A percentile compares a stretch with the other conserved stretches of the same genome.
Evolutionary conservation across 2,888 invertebrate genomes (phyloP).

Genomic region (Pherbina coryleti): DNA sequence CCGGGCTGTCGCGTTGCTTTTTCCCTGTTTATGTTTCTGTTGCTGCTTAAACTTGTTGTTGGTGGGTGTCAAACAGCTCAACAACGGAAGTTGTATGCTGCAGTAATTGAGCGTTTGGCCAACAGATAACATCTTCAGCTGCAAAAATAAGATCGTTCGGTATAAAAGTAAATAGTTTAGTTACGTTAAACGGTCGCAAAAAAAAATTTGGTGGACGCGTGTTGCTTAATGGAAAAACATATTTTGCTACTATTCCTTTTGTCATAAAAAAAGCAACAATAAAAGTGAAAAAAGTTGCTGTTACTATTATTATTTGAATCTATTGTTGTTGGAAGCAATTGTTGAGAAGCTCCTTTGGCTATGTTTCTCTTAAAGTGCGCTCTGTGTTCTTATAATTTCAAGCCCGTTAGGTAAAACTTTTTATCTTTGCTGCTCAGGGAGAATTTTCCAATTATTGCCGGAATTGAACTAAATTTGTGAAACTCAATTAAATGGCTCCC

Average conservation of each 20-base stretch:
- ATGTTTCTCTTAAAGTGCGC: background rate
- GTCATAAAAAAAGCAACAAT: no score
- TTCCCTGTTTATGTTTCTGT: slow-evolving; percentile 33
- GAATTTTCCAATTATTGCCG: no score
- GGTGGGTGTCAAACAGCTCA: slow-evolving; percentile 65
- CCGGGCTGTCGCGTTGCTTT: background rate
- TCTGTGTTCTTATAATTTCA: no score
- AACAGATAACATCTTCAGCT: slow-evolving; percentile 57
- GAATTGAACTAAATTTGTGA: background rate
- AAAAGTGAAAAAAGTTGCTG: no score
- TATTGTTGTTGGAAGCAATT: no score
- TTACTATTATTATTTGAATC: no score
- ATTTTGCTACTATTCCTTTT: background rate
- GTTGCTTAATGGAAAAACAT: background rate
- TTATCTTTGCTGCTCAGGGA: no score
- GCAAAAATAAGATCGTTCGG: slow-evolving; percentile 21
- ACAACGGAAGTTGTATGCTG: slow-evolving; percentile 54
- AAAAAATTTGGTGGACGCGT: background rate
- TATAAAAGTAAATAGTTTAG: slow-evolving; percentile 7
- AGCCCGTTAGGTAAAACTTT: no score
- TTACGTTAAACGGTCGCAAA: background rate
- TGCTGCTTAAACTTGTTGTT: slow-evolving; percentile 44
- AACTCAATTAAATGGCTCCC: background rate
- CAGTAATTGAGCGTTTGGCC: slow-evolving; percentile 63
- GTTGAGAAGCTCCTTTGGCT: no score